Evolutionary conservation across 2,888 invertebrate genomes (phyloP), one percentile per base, ranked within the genome.

Genomic region (Drosophila vallismaia): DNA sequence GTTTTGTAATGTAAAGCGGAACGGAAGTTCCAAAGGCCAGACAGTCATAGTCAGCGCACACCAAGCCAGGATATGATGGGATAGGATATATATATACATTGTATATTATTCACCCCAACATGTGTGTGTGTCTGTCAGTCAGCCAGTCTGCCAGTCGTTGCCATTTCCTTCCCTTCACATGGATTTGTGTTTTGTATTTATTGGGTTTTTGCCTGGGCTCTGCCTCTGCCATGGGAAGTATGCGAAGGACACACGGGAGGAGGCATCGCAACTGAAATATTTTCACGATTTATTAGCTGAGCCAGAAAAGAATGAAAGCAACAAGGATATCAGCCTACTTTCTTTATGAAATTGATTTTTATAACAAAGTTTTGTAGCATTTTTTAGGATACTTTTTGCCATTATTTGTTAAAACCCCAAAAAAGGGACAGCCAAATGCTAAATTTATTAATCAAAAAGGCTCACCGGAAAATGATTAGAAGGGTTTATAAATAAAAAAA

Each of bases 11-110:
- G 58, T 70, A 60, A 76, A 60, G 40, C 64, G 60, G 72, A 78
- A 70, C 78, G 86, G 81, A 81, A 86, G 74, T 80, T 66, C 63
- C 54, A 68, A 67, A 76, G 74, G 75, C 64, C 70, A 73, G 36
- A 38, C 62, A 29, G 19, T 19, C 19, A 19, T n/a, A n/a, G 48
- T 9, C 48, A 49, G 33, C 33, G 9, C 71, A 50, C 51, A 57
- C 50, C 56, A 54, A 64, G 60, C 50, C 56, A 54, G 71, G 60
- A 77, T 51, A 33, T 45, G 44, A 31, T 9, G 14, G 8, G 40
- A 42, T 42, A 19, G 19, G 19, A 19, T 19, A 19, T 19, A 19
- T 19, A 19, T 19, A 70, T 52, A 69, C 29, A 54, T 12, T 38
- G 49, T 40, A 68, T 33, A 59, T 26, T 12, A 49, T 40, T n/a